Base-by-base conservation (phyloP, 2,113 vertebrate species). In the Isichthys henryi region DNA sequence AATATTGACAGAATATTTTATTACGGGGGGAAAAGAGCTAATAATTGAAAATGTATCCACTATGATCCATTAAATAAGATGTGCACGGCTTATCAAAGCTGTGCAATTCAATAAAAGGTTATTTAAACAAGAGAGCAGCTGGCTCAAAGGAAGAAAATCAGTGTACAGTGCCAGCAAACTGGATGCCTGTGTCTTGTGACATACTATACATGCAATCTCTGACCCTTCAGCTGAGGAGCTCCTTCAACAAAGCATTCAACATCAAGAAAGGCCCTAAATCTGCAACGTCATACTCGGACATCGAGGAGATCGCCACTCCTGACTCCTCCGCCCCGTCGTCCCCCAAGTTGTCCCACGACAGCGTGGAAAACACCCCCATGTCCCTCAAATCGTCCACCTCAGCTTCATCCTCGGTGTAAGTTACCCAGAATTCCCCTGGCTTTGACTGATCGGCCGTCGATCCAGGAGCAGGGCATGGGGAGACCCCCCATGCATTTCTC, bases 171-270 rank as follows among this genome's bases (percentile, higher is more conserved):
- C 15, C 1, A 13, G 31, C 13, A 39, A 5, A 35, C 4, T 11
- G 10, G 35, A 6, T 39, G 35, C 31, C 70, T 0, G 0, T 39
- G 27, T 39, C 70, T 19, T 43, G 17, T 80, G 35, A 80, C 35
- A 15, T 39, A 80, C 15, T 39, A 35, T 10, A 48, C 8, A 9
- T 48, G 45, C n/a, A 1, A 84, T 21, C 31, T 88, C 13, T 77
- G 1, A 10, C 17, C 62, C 1, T 90, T 39, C 92, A 99, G 98
- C 93, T 99, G 21, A 97, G 98, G 85, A 99, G 98, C 92, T 99
- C 98, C 91, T 99, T 99, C 95, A 99, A 99, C 95, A 99, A 98
- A 92, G 98, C 98, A 88, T 99, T 99, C 93, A 99, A 96, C 89
- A 97, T 97, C 93, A 99, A 99, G 94, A 99, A 99, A 92, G 97